Conservation (phyloP, 2,797 vertebrate genomes). For the Ateles fusciceps region DNA sequence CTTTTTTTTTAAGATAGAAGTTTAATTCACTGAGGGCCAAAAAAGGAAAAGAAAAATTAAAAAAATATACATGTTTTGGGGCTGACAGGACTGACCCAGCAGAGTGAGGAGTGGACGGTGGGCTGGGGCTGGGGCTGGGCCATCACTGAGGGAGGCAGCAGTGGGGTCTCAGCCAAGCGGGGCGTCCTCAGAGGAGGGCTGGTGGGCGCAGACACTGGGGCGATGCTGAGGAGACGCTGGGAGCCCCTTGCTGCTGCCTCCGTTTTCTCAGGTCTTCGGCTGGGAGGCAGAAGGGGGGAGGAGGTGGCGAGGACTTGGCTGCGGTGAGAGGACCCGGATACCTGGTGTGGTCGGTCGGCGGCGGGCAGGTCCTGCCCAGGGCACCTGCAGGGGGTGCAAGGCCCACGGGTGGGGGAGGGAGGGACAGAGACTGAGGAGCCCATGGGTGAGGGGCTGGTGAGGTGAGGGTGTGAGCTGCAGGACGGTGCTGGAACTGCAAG, state of each 20-base stretch:
- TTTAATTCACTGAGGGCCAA: too few relatives aligned
- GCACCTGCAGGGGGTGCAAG: background rate
- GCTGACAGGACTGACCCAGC: background rate
- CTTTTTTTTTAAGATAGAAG: background rate
- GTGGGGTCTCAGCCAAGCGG: background rate
- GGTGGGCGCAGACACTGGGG: too few relatives aligned
- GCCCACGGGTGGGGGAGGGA: background rate
- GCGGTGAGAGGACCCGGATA: rapidly evolving
- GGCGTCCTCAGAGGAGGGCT: background rate
- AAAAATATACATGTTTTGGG: background rate
- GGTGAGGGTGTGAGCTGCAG: background rate
- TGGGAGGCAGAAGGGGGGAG: too few relatives aligned
- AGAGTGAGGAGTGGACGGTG: background rate
- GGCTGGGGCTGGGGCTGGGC: background rate
- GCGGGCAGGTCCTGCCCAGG: background rate
- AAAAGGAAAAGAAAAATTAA: too few relatives aligned
- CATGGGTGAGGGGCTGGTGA: background rate
- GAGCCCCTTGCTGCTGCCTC: background rate
- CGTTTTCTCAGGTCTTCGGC: background rate
- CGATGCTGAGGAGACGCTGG: too few relatives aligned
- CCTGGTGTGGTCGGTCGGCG: background rate
- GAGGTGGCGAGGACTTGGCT: too few relatives aligned
- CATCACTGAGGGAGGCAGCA: background rate
- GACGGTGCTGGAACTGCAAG: background rate
- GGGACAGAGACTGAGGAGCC: too few relatives aligned